Percentiles rank a stretch among this genome's conserved stretches.
These are phyloP conservation scores for Linurgus olivaceus DNA, from an alignment of 2,797 vertebrate genomes.

Conservation along the genomic window DNA sequence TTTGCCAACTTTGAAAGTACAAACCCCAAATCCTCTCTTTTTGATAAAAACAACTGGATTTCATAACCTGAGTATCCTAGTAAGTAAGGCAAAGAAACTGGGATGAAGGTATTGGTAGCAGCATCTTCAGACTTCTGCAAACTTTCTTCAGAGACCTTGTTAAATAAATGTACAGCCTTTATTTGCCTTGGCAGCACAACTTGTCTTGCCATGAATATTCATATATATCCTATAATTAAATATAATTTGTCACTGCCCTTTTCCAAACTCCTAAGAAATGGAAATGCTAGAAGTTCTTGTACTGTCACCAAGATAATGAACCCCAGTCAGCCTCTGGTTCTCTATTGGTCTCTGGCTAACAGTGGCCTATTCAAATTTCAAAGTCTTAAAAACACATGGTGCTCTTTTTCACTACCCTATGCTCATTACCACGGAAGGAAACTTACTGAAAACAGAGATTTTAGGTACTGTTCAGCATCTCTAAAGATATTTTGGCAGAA, in stretches of 20 bases:
- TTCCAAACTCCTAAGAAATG: neutral
- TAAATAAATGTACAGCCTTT: neutral
- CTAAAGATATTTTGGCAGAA: neutral
- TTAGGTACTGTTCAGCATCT: neutral
- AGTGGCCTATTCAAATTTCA: neutral
- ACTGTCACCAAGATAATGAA: neutral
- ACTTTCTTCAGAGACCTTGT: neutral
- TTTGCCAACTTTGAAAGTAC: neutral
- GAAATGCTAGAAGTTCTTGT: neutral
- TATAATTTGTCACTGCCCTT: neutral
- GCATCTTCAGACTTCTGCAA: neutral
- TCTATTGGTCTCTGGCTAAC: neutral
- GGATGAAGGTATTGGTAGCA: neutral
- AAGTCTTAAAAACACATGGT: neutral
- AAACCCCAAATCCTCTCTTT: neutral
- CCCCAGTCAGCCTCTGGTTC: neutral
- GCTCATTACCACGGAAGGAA: neutral
- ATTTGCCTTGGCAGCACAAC: neutral
- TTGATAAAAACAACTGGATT: neutral
- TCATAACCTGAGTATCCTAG: neutral
- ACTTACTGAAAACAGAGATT: neutral
- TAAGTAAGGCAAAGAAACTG: neutral
- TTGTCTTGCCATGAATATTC: neutral
- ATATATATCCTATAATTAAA: neutral
- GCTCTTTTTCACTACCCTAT: neutral